Percentiles rank a stretch among this genome's conserved stretches.
Conservation (phyloP, 2,797 vertebrate species). For the Bradypus variegatus region DNA sequence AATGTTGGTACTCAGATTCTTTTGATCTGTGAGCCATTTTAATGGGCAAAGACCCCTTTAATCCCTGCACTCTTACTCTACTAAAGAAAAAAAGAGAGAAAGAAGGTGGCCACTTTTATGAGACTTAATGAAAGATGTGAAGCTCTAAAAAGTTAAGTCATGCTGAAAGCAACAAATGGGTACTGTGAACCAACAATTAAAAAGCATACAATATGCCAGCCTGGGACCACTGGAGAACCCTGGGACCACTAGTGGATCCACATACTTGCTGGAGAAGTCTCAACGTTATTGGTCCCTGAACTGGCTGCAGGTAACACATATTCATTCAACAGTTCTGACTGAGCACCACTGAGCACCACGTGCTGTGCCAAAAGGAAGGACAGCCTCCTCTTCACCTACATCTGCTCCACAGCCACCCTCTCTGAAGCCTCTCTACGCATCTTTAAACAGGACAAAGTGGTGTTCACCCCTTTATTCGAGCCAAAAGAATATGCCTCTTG, state of each 20-base stretch:
- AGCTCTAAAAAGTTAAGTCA: slow-evolving; percentile 20
- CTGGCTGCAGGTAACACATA: not conserved
- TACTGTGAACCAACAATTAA: not conserved
- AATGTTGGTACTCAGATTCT: not conserved
- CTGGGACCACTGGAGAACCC: not conserved
- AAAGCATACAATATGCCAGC: not conserved
- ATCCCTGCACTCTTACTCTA: not conserved
- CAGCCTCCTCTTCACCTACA: not conserved
- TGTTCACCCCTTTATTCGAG: not conserved
- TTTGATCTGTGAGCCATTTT: not conserved
- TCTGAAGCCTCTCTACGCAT: not conserved
- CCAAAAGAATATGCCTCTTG: not conserved
- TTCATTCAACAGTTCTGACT: not conserved
- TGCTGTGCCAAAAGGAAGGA: not conserved
- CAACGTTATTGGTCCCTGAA: not conserved
- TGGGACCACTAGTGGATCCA: not conserved
- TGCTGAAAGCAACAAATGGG: not conserved
- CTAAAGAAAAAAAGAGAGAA: not conserved
- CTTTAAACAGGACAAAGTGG: not conserved
- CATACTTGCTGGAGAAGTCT: not conserved
- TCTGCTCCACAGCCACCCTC: not conserved
- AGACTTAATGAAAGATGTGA: not conserved
- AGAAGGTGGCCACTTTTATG: not conserved
- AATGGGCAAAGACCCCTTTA: not conserved
- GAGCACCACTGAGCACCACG: not conserved